Percentiles rank a stretch among this genome's conserved stretches.
These are phyloP conservation scores for Sterna hirundo DNA, from an alignment of 2,113 vertebrate species.

Conservation along the genomic window DNA sequence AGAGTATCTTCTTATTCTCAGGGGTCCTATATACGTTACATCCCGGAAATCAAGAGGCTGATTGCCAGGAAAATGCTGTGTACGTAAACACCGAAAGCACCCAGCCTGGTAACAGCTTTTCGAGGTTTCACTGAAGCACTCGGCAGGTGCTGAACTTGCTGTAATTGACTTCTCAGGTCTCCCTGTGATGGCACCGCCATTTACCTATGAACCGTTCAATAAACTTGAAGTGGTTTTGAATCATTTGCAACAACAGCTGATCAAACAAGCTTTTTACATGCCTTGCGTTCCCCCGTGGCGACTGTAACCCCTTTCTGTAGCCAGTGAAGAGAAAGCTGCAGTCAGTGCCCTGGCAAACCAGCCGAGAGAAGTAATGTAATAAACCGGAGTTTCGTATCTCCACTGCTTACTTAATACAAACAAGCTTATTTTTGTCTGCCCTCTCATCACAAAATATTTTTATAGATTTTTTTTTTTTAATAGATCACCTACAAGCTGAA, in stretches of 20 bases:
- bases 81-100: not conserved
- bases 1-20: not conserved
- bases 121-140: not conserved
- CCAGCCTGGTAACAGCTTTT: not conserved
- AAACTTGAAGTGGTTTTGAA: not conserved
- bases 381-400: not conserved
- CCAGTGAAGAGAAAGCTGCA: not conserved
- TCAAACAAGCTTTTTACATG: not conserved
- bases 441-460: not conserved
- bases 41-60: not conserved
- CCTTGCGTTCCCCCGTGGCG: not conserved
- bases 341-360: not conserved
- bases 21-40: not conserved
- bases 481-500: not conserved
- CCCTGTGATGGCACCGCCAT: not conserved
- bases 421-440: not conserved
- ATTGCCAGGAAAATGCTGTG: not conserved
- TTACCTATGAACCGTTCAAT: rapidly evolving
- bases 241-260: not conserved
- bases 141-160: not conserved
- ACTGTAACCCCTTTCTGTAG: not conserved
- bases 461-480: not conserved
- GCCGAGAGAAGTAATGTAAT: not conserved
- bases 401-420: not conserved
- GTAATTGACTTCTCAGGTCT: not conserved